phyloP scores from a whole-genome alignment of 2,113 vertebrate species.

The Pteronura brasiliensis region DNA sequence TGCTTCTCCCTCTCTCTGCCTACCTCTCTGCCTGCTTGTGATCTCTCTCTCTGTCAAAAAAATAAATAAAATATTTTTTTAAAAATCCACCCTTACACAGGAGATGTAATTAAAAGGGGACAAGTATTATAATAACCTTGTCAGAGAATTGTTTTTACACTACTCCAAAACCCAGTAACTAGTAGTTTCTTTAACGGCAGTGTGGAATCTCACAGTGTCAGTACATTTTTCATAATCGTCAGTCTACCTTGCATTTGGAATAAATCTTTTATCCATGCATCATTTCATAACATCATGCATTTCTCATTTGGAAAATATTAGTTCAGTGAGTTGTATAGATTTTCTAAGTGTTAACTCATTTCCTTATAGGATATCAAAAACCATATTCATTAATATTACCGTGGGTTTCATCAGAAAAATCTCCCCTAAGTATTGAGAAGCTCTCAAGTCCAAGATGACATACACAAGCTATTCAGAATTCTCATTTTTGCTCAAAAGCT shows the following conservation, averaged over 20 bases:
- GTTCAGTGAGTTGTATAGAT: background rate
- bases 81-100: background rate
- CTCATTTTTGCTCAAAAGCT: background rate
- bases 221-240: background rate
- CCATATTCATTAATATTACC: background rate
- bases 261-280: background rate
- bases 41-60: too few relatives aligned
- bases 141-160: background rate
- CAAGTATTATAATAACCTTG: background rate
- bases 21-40: too few relatives aligned
- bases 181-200: background rate
- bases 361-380: background rate
- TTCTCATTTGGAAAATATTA: background rate
- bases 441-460: background rate
- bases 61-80: too few relatives aligned
- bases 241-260: background rate
- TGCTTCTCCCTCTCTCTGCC: too few relatives aligned
- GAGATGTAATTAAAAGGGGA: background rate
- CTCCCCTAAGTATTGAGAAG: background rate
- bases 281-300: background rate
- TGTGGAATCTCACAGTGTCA: background rate
- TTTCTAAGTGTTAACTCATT: background rate
- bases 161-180: background rate
- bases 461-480: background rate
- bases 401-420: background rate